Evolutionary conservation across 2,113 vertebrate species (phyloP).

Genomic region (Pituophis catenifer): DNA sequence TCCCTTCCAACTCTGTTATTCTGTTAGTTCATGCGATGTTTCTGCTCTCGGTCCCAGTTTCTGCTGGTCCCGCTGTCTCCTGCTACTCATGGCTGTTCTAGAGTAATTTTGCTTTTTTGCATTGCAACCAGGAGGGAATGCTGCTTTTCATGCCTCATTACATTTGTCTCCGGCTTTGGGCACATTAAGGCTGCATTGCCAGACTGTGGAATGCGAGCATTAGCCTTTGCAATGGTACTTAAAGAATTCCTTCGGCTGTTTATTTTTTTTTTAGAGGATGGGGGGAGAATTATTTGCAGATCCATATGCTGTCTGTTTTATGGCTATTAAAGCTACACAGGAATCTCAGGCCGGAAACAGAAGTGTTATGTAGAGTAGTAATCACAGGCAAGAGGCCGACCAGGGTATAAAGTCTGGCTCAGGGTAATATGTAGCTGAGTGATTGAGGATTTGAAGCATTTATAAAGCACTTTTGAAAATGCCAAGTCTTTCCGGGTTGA

Average conservation of each 20-base stretch:
- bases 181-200: slow-evolving; percentile 17
- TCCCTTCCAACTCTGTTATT: background rate
- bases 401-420: background rate
- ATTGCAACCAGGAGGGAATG: slow-evolving; percentile 27
- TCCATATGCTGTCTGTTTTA: background rate
- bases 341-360: background rate
- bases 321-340: background rate
- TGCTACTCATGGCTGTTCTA: slow-evolving; percentile 27
- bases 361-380: background rate
- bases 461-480: background rate
- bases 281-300: background rate
- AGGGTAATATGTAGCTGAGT: background rate
- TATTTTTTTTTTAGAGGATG: background rate
- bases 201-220: slow-evolving; percentile 44
- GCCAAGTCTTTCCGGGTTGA: background rate
- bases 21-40: background rate
- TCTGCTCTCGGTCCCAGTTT: slow-evolving; percentile 36
- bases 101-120: slow-evolving; percentile 19
- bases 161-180: slow-evolving; percentile 44
- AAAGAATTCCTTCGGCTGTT: slow-evolving; percentile 28
- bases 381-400: background rate
- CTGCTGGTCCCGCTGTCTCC: slow-evolving; percentile 27
- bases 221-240: slow-evolving; percentile 43
- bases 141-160: slow-evolving; percentile 50
- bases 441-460: background rate